Evolutionary conservation across 2,888 invertebrate species (phyloP).

Genomic region (Monochamus alternatus): DNA sequence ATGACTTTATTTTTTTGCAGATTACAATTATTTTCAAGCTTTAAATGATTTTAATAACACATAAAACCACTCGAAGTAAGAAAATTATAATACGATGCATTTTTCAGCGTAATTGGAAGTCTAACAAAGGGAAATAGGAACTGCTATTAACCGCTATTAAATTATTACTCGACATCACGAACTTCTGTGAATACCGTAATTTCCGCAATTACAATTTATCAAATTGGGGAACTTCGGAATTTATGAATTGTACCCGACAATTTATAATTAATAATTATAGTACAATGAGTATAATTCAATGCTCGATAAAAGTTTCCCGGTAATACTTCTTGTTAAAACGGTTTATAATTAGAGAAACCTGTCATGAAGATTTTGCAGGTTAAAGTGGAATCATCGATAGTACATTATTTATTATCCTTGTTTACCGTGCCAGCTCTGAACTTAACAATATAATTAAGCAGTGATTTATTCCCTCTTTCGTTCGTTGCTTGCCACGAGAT

Average conservation of each 20-base stretch:
- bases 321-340: conserved; percentile 33
- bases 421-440: conserved; percentile 47
- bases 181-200: conserved; percentile 31
- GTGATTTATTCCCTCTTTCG: conserved; percentile 49
- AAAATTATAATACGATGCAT: not conserved
- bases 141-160: not conserved
- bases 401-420: conserved; percentile 51
- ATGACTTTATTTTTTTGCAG: no score
- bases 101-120: not conserved
- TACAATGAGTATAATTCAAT: conserved; percentile 30
- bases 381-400: conserved; percentile 49
- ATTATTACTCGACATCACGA: conserved; percentile 23
- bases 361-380: conserved; percentile 44
- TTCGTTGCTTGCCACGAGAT: conserved; percentile 46
- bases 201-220: conserved; percentile 19
- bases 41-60: no score
- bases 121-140: not conserved
- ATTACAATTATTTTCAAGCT: no score
- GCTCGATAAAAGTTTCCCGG: conserved; percentile 31
- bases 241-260: conserved; percentile 20
- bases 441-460: conserved; percentile 53
- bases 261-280: conserved; percentile 36
- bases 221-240: conserved; percentile 8
- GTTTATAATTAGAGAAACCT: conserved; percentile 41
- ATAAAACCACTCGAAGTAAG: no score